phyloP scores from a whole-genome alignment of 2,888 invertebrate species.

The Hipparchia sbordonii region DNA sequence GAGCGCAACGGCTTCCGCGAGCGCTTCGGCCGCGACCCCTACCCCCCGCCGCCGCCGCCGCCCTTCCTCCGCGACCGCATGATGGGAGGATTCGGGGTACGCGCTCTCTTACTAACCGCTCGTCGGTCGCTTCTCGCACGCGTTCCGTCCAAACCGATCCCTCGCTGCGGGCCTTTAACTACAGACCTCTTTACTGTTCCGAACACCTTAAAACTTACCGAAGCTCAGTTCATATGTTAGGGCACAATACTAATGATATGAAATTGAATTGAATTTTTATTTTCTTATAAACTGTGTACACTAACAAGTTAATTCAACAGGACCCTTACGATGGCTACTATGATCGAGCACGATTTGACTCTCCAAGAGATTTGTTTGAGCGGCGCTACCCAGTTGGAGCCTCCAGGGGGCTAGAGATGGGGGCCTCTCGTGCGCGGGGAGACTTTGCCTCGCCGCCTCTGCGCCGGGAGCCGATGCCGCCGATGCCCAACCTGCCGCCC shows the following conservation, averaged over 20 bases:
- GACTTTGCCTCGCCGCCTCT: conserved; percentile 89
- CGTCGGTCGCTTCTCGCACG: conserved; percentile 63
- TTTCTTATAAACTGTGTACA: conserved; percentile 5
- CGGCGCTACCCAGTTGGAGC: conserved; percentile 88
- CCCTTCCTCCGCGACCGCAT: conserved; percentile 95
- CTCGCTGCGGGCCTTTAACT: conserved; percentile 60
- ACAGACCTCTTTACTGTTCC: conserved; percentile 33
- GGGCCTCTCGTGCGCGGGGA: conserved; percentile 81
- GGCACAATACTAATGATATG: neutral
- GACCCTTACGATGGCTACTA: conserved; percentile 91
- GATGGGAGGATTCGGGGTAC: conserved; percentile 95
- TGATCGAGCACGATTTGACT: conserved; percentile 89
- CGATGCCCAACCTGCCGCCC: conserved; percentile 88
- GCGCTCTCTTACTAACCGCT: conserved; percentile 65
- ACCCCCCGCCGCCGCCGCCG: conserved; percentile 95
- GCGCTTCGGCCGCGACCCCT: conserved; percentile 94
- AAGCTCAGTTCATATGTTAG: neutral
- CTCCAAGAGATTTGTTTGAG: conserved; percentile 90
- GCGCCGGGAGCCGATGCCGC: conserved; percentile 90
- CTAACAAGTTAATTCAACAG: conserved; percentile 55
- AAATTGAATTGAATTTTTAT: conserved; percentile 6
- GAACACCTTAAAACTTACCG: neutral
- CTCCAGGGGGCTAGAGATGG: conserved; percentile 79
- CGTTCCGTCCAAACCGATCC: conserved; percentile 56
- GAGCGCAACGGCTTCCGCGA: conserved; percentile 92